Percentiles rank a stretch among this genome's conserved stretches.
These are phyloP conservation scores for Phytoseiulus persimilis DNA, from an alignment of 2,888 invertebrate genomes.

Conservation along the genomic window DNA sequence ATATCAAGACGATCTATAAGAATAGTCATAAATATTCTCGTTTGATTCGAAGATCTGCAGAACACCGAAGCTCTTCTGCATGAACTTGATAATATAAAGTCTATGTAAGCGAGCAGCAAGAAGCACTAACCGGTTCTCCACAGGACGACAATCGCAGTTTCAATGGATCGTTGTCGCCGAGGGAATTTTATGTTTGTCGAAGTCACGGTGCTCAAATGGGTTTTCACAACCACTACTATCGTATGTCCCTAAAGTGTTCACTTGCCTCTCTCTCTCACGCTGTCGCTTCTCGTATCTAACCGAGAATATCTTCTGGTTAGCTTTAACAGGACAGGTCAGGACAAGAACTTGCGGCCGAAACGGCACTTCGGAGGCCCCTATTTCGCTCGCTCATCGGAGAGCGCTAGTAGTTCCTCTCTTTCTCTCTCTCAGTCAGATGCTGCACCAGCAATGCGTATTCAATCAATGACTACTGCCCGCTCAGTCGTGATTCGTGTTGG, in stretches of 20 bases:
- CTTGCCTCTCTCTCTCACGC: neutral
- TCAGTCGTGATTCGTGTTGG: neutral
- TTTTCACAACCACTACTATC: neutral
- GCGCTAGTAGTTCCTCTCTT: neutral
- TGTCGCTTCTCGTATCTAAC: neutral
- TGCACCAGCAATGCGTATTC: neutral
- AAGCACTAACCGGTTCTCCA: slow-evolving; percentile 5
- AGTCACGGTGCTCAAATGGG: slow-evolving; percentile 12
- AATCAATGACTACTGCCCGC: neutral
- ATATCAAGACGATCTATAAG: neutral
- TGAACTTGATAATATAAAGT: neutral
- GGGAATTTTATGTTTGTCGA: slow-evolving; percentile 18
- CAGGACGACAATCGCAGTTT: neutral
- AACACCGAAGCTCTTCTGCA: neutral
- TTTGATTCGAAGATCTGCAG: neutral
- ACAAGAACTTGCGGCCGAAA: neutral
- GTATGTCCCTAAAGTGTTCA: neutral
- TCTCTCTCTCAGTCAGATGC: neutral
- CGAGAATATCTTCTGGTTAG: neutral
- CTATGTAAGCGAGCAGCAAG: neutral
- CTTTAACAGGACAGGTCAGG: neutral
- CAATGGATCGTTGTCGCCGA: neutral
- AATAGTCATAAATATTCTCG: neutral
- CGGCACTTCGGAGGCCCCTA: neutral
- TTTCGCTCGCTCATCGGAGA: neutral